Percentiles rank a stretch among this genome's conserved stretches.
These are phyloP conservation scores for Caiman crocodilus DNA, from an alignment of 2,797 vertebrate genomes.

Conservation along the genomic window DNA sequence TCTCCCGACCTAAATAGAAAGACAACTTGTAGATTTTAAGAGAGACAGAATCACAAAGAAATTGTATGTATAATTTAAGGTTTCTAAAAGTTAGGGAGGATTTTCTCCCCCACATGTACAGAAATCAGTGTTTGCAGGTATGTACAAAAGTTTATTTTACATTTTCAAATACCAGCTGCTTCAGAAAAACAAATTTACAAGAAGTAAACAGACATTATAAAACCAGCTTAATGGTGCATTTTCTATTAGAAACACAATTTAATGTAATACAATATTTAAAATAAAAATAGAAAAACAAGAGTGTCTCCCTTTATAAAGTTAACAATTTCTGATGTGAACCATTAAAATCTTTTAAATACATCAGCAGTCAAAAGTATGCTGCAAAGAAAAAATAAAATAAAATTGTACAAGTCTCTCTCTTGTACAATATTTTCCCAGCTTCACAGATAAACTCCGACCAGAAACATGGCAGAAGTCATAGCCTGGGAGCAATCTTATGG, in stretches of 20 bases:
- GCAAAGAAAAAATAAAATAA: too few relatives aligned
- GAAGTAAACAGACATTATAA: conserved; percentile 71
- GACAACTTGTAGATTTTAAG: neutral
- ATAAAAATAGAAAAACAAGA: conserved; percentile 73
- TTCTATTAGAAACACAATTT: conserved; percentile 59
- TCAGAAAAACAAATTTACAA: conserved; percentile 73
- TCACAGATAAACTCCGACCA: neutral
- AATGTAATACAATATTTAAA: conserved; percentile 51
- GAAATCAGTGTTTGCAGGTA: conserved; percentile 67
- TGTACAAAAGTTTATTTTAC: conserved; percentile 81
- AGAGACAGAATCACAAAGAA: neutral
- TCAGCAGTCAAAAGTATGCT: neutral
- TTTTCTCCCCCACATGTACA: conserved; percentile 52
- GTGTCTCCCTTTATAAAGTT: conserved; percentile 48
- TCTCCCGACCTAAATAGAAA: conserved; percentile 53
- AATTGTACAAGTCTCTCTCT: fast-evolving
- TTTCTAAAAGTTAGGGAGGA: conserved; percentile 30
- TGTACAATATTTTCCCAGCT: neutral
- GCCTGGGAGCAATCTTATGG: neutral
- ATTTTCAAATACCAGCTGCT: conserved; percentile 66
- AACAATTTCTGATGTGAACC: conserved; percentile 16
- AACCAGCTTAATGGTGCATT: conserved; percentile 63
- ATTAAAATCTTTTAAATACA: neutral
- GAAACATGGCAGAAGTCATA: fast-evolving
- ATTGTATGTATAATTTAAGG: conserved; percentile 35